Percentiles rank a stretch among this genome's conserved stretches.
Evolutionary conservation across 2,797 vertebrate genomes (phyloP).

Genomic region (Salmo trutta): DNA sequence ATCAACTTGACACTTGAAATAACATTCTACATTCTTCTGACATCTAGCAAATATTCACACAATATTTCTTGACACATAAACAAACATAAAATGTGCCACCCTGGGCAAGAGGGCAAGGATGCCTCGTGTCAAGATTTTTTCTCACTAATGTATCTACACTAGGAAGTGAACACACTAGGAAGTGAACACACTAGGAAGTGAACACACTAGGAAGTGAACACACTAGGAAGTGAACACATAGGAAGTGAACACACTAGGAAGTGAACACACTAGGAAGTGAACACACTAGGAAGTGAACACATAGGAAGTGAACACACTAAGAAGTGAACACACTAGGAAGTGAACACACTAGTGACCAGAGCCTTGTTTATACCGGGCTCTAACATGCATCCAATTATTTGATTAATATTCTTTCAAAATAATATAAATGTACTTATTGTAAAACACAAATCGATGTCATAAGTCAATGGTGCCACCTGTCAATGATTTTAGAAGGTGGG

Average conservation of each 20-base stretch:
- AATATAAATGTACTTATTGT: too few relatives aligned
- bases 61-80: conserved; percentile 3
- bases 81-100: neutral
- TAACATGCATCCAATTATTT: neutral
- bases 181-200: too few relatives aligned
- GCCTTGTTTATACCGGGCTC: neutral
- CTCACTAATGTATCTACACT: conserved; percentile 1
- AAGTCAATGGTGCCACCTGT: too few relatives aligned
- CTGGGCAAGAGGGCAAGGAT: conserved; percentile 4
- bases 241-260: neutral
- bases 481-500: too few relatives aligned
- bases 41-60: conserved; percentile 3
- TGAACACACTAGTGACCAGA: too few relatives aligned
- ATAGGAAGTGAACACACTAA: too few relatives aligned
- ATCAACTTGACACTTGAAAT: conserved; percentile 17
- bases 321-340: too few relatives aligned
- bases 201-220: too few relatives aligned
- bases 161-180: neutral
- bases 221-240: neutral
- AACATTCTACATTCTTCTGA: conserved; percentile 7
- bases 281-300: neutral
- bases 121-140: conserved; percentile 5
- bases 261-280: too few relatives aligned
- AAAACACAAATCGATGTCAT: too few relatives aligned
- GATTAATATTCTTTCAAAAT: neutral